phyloP scores from a whole-genome alignment of 2,797 vertebrate genomes.

The Aulostomus chinensis region DNA sequence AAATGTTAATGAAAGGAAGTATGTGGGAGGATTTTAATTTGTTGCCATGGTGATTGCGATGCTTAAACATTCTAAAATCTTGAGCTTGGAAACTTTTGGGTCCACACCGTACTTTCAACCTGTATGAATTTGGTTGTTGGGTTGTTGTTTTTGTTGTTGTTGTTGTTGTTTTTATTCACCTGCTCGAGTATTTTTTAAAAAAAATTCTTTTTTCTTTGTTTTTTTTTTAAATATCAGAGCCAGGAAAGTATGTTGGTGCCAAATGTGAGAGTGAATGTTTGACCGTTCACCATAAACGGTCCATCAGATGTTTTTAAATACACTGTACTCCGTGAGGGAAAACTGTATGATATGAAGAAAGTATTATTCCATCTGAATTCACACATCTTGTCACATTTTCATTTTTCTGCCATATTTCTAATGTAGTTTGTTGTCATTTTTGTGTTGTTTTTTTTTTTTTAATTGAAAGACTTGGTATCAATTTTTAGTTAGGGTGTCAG shows the following conservation, averaged over 20 bases:
- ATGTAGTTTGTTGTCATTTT: not conserved
- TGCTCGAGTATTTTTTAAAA: constrained; percentile 43
- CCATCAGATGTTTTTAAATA: constrained; percentile 36
- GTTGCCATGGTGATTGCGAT: constrained; percentile 6
- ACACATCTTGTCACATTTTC: not conserved
- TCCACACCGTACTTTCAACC: constrained; percentile 14
- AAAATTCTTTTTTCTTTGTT: not conserved
- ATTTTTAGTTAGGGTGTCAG: not conserved
- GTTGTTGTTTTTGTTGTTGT: no score
- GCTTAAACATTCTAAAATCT: constrained; percentile 6
- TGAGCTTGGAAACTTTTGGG: constrained; percentile 1
- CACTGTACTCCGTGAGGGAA: constrained; percentile 15
- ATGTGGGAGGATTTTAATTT: constrained; percentile 2
- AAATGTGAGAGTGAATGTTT: constrained; percentile 54
- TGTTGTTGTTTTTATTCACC: constrained; percentile 10
- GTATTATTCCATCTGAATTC: constrained; percentile 59
- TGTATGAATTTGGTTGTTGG: constrained; percentile 25
- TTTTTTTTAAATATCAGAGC: constrained; percentile 33
- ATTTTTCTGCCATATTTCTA: constrained; percentile 2
- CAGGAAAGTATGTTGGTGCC: constrained; percentile 60
- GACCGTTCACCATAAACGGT: constrained; percentile 16
- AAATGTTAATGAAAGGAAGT: no score
- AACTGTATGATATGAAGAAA: constrained; percentile 40
- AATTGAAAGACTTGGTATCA: constrained; percentile 1
- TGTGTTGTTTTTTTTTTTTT: not conserved